phyloP scores from a whole-genome alignment of 2,888 invertebrate species.

The Pachliopta kotzebuea region DNA sequence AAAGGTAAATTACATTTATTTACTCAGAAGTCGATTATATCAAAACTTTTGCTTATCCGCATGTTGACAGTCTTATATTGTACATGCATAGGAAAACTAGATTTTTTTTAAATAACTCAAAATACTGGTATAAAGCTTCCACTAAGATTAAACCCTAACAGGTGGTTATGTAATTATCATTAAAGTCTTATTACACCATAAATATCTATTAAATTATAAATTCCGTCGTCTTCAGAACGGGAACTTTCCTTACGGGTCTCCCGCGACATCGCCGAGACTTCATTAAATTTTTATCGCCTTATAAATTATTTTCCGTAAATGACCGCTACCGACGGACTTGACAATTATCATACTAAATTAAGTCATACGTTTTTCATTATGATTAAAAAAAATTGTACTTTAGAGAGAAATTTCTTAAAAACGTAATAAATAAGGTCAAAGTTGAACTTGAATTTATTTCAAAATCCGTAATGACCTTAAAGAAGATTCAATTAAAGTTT shows the following conservation, averaged over 20 bases:
- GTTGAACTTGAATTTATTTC: neutral
- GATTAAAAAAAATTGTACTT: constrained; percentile 1
- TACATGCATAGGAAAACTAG: neutral
- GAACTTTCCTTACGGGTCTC: constrained; percentile 2
- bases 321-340: constrained; percentile 16
- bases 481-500: neutral
- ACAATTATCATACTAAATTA: constrained; percentile 28
- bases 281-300: constrained; percentile 28
- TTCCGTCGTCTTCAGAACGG: constrained; percentile 12
- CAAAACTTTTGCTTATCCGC: too few relatives aligned
- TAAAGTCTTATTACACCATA: constrained; percentile 17
- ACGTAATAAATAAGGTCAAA: neutral
- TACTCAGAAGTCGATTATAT: too few relatives aligned
- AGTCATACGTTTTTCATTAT: constrained; percentile 12
- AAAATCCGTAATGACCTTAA: neutral
- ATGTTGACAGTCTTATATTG: too few relatives aligned
- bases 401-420: neutral
- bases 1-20: too few relatives aligned
- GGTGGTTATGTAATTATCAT: constrained; percentile 3
- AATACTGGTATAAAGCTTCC: neutral
- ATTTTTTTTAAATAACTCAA: neutral
- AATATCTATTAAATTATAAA: constrained; percentile 28
- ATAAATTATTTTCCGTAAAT: constrained; percentile 27
- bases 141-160: neutral
- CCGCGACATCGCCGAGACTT: constrained; percentile 11